Conservation (phyloP, 2,113 vertebrate species). For the Laticauda colubrina region DNA sequence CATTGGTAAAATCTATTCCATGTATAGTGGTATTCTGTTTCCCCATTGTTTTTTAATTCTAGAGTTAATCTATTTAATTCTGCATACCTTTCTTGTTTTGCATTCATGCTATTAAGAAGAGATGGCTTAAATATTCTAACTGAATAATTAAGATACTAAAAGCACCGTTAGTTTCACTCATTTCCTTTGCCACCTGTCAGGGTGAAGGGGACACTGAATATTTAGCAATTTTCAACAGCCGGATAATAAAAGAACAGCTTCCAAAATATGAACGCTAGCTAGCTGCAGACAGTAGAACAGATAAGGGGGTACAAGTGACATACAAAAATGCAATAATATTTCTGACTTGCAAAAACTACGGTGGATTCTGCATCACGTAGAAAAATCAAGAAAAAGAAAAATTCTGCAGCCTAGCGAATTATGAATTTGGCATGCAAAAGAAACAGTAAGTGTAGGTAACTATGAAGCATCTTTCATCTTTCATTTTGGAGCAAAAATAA, state of each 20-base stretch:
- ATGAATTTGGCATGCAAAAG: conserved; percentile 5
- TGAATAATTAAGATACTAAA: neutral
- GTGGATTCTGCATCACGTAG: neutral
- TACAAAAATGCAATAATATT: conserved; percentile 35
- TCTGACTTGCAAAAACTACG: conserved; percentile 30
- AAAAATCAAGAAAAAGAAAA: conserved; percentile 14
- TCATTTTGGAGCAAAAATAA: neutral
- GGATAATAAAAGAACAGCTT: conserved; percentile 18
- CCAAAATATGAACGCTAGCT: conserved; percentile 8
- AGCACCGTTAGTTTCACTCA: conserved; percentile 28
- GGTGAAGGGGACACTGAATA: neutral
- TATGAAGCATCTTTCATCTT: conserved; percentile 16
- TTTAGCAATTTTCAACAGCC: conserved; percentile 17
- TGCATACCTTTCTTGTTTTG: neutral
- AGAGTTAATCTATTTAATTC: too few relatives aligned
- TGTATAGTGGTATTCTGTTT: too few relatives aligned
- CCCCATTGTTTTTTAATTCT: too few relatives aligned
- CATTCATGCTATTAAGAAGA: conserved; percentile 5
- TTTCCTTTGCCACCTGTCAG: conserved; percentile 34
- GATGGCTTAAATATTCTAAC: conserved; percentile 20
- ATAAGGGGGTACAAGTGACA: conserved; percentile 4
- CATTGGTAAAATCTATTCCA: too few relatives aligned
- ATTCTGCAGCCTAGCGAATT: conserved; percentile 19
- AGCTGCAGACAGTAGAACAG: neutral
- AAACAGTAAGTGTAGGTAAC: neutral